Evolutionary conservation across 2,888 invertebrate genomes (phyloP).

Genomic region (Drosophila putrida): DNA sequence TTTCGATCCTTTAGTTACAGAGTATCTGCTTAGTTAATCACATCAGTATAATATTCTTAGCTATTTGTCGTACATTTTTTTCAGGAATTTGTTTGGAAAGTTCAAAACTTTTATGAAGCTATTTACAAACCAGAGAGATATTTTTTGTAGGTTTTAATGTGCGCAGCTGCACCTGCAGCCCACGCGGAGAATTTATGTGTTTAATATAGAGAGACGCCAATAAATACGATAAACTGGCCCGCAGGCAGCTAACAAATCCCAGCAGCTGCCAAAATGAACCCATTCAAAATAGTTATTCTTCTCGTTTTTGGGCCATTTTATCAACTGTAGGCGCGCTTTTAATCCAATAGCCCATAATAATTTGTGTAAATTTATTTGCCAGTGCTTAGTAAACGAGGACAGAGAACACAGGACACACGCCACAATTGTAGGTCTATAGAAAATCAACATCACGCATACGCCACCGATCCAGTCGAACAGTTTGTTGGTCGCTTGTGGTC

Average conservation of each 20-base stretch:
- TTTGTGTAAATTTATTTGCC: conserved; percentile 81
- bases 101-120: conserved; percentile 72
- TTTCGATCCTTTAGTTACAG: background rate
- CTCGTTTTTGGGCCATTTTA: conserved; percentile 36
- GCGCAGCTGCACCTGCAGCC: conserved; percentile 69
- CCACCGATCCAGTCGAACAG: conserved; percentile 32
- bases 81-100: conserved; percentile 51
- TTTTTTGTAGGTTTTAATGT: conserved; percentile 25
- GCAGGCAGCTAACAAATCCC: conserved; percentile 45
- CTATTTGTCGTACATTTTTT: conserved; percentile 25
- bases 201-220: conserved; percentile 65
- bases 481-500: conserved; percentile 46
- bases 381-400: conserved; percentile 61
- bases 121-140: conserved; percentile 55
- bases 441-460: conserved; percentile 56
- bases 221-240: conserved; percentile 73
- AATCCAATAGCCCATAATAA: conserved; percentile 80
- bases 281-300: conserved; percentile 31
- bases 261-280: conserved; percentile 12
- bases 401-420: background rate
- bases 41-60: background rate
- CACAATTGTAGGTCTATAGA: conserved; percentile 15
- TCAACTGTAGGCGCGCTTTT: conserved; percentile 47
- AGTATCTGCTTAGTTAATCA: background rate
- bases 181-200: conserved; percentile 65